Conservation (phyloP, 1,140 invertebrate genomes). For the Sipha flava region DNA sequence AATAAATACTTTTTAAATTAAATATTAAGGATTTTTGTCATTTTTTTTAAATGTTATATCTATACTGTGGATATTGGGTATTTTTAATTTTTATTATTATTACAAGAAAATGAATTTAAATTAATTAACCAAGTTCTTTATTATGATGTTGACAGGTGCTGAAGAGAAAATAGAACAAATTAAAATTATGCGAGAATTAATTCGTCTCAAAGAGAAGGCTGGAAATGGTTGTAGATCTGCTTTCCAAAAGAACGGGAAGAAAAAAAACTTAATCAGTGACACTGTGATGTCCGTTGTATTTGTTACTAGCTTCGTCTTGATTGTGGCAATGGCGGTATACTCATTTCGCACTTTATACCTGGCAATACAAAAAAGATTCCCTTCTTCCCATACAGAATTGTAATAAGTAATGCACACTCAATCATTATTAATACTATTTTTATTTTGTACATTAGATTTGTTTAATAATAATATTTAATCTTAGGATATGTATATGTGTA, state of each 20-base stretch:
- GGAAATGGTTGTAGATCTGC: not conserved
- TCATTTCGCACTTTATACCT: not conserved
- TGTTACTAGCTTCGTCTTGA: constrained; percentile 3
- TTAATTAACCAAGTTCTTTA: not conserved
- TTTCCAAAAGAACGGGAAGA: not conserved
- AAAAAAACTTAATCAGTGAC: constrained; percentile 1
- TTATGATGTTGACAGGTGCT: not conserved
- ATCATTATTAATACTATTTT: no score
- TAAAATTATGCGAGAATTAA: constrained; percentile 25
- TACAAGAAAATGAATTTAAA: no score
- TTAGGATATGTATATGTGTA: no score
- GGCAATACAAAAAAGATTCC: constrained; percentile 21
- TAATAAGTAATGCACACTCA: no score
- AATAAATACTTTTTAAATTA: no score
- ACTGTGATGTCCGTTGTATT: constrained; percentile 19
- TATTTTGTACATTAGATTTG: no score
- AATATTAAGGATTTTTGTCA: no score
- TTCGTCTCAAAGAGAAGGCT: not conserved
- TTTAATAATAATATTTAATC: no score
- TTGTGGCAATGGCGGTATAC: constrained; percentile 15
- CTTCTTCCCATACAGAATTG: constrained; percentile 11
- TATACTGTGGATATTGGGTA: no score
- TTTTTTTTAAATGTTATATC: no score
- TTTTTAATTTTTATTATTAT: no score
- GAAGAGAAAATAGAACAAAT: constrained; percentile 24